Base-by-base conservation (phyloP, 2,888 invertebrate genomes). In the Cremastinae sp. region DNA sequence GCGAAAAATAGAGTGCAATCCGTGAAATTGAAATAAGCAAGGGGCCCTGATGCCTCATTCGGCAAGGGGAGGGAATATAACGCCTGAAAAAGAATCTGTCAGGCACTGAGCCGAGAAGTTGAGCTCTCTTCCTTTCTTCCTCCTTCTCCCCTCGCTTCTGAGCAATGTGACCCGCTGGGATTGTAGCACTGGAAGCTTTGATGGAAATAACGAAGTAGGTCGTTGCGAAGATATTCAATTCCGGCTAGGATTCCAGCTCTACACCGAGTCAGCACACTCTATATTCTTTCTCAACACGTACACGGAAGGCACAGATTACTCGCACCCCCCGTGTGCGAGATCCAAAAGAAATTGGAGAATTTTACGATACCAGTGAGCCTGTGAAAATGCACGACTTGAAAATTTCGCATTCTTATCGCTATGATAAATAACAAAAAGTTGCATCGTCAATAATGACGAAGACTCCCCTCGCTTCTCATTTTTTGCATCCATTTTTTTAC, bases 151-250 rank as follows among this genome's bases (percentile, higher is more conserved):
- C 16, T 18, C 14, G 71, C 41, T 47, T 47, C 34, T 56, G 36
- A 43, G 61, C 16, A 58, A 49, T 64, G 70, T 61, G 59, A 45
- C 28, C 49, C 51, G 41, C 20, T 28, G 59, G 36, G 64, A 70
- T 64, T 70, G 69, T 38, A 51, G 28, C 28, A 59, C 59, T 16
- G 68, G 75, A 53, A 79, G 72, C 74, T 78, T 76, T 71, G 76
- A 76, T 74, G 56, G 72, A 78, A 79, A 78, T 78, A 79, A 79
- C 79, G 71, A 79, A 79, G 79, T 79, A 74, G 78, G 74, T 79
- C 78, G 71, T 68, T 38, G 59, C 28, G 62, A 65, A 75, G 73
- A 76, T 64, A 59, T 75, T 79, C 76, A 74, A 80, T 78, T 74
- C 59, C 53, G 49, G 59, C 59, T 22, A 76, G 74, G 66, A 74